A percentile compares a stretch with the other conserved stretches of the same genome.
Evolutionary conservation across 92 coral and sea anemone species (phyloP).

Genomic region (Galaxea fascicularis): DNA sequence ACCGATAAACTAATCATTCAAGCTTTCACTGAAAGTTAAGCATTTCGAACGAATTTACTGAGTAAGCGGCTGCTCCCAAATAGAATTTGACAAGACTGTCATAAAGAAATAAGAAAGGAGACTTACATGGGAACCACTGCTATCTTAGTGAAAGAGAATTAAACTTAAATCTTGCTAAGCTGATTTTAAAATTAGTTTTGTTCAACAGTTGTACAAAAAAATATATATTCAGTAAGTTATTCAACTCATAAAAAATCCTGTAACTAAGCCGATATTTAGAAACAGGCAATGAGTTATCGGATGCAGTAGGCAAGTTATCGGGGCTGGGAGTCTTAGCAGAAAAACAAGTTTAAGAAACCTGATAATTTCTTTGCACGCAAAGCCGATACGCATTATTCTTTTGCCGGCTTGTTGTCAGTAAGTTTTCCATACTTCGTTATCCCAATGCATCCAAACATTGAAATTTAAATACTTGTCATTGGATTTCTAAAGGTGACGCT

Average conservation of each 20-base stretch:
- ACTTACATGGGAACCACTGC: neutral
- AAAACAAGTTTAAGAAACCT: neutral
- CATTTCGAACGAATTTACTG: neutral
- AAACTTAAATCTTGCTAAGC: neutral
- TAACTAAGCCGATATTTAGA: neutral
- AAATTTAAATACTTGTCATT: constrained; percentile 31
- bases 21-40: too few species aligned
- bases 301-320: too few species aligned
- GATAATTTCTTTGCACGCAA: constrained; percentile 30
- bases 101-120: neutral
- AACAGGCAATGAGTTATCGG: too few species aligned
- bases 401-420: constrained; percentile 19
- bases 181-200: neutral
- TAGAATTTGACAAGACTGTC: neutral
- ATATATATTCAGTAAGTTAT: neutral
- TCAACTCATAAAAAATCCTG: neutral
- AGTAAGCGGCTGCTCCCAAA: neutral
- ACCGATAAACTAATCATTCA: constrained; percentile 7
- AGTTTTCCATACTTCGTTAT: neutral
- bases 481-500: constrained; percentile 6
- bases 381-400: neutral
- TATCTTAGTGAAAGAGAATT: neutral
- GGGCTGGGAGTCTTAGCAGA: too few species aligned
- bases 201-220: neutral
- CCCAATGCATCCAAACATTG: constrained; percentile 15